These are phyloP conservation scores for Aramus guarauna DNA, from an alignment of 2,113 vertebrate species.

Conservation along the genomic window DNA sequence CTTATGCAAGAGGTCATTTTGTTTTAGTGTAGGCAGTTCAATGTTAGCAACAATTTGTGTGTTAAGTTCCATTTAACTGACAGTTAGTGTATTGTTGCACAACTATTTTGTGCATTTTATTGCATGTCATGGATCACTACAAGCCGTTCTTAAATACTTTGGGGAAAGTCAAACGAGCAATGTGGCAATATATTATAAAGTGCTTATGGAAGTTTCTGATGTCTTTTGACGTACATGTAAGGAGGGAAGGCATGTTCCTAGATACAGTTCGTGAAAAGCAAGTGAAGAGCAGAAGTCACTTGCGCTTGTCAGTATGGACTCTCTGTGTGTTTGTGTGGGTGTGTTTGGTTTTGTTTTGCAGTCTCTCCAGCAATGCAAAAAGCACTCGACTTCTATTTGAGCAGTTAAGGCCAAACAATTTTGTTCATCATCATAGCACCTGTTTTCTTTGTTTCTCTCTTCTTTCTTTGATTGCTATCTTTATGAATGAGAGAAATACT, in stretches of 20 bases:
- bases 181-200: not conserved
- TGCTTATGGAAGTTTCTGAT: not conserved
- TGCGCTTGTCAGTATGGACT: not conserved
- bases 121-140: rapidly evolving
- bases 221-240: not conserved
- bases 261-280: not conserved
- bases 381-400: not conserved
- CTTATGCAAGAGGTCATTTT: not conserved
- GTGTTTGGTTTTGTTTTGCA: not conserved
- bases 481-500: not conserved
- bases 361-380: not conserved
- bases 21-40: not conserved
- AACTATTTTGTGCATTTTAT: not conserved
- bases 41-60: not conserved
- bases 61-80: not conserved
- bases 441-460: not conserved
- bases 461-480: not conserved
- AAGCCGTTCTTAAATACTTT: not conserved
- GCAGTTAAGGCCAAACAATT: not conserved
- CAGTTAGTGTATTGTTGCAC: not conserved
- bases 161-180: not conserved
- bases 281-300: not conserved
- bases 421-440: not conserved
- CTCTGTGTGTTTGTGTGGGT: not conserved
- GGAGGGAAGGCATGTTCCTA: not conserved